phyloP scores from a whole-genome alignment of 2,797 vertebrate genomes.

The Triplophysa bombifrons region DNA sequence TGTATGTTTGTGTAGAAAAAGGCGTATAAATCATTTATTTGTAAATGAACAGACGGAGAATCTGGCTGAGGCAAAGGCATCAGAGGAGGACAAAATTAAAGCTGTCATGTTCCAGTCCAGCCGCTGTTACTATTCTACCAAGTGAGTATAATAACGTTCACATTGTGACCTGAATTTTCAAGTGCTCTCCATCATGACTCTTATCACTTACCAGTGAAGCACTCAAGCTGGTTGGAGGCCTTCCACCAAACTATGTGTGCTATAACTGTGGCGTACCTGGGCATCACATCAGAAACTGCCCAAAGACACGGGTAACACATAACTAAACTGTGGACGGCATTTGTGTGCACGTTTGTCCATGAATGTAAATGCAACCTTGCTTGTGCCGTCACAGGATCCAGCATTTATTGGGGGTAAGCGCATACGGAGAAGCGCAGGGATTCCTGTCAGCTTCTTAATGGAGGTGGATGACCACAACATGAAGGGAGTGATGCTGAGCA shows the following conservation, averaged over 20 bases:
- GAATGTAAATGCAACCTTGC: not conserved
- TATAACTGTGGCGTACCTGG: not conserved
- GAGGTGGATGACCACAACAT: not conserved
- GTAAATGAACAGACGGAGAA: constrained; percentile 11
- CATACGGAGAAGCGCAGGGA: not conserved
- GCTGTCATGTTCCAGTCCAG: constrained; percentile 1
- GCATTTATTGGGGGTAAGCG: not conserved
- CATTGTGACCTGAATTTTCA: too few relatives aligned
- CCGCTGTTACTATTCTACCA: not conserved
- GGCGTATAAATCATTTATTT: too few relatives aligned
- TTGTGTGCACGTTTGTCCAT: not conserved
- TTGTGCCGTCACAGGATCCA: not conserved
- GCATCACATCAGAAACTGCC: too few relatives aligned
- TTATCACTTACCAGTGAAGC: not conserved
- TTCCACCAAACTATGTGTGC: not conserved
- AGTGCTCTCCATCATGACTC: too few relatives aligned
- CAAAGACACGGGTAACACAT: too few relatives aligned
- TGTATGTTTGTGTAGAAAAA: too few relatives aligned
- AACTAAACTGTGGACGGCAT: too few relatives aligned
- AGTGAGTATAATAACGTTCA: not conserved
- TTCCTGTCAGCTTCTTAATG: constrained; percentile 5
- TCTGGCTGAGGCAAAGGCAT: constrained; percentile 5
- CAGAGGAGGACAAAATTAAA: constrained; percentile 10
- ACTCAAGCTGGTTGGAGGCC: not conserved
- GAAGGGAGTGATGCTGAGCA: constrained; percentile 8